Evolutionary conservation across 2,797 vertebrate species (phyloP), one percentile per base, ranked within the genome.

Genomic region (Bradypodion pumilum): DNA sequence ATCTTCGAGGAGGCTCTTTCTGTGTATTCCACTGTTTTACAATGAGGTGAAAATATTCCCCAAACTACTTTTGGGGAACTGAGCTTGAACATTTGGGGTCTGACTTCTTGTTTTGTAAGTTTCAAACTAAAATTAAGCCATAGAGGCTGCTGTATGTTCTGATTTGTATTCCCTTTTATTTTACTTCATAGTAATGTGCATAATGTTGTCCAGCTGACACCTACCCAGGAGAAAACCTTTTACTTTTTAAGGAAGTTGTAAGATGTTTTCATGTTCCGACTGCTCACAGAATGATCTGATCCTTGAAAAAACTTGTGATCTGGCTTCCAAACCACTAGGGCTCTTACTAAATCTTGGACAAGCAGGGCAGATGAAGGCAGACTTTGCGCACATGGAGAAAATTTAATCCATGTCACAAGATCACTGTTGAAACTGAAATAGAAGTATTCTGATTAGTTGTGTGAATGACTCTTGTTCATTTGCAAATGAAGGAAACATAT

Each of bases 181-280:
- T 49, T 37, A 44, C 37, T 63, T 66, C 40, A 35, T 40, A 46
- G 0, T 72, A 69, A 78, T 29, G 9, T 82, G 72, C 6, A 69
- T 42, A 25, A 35, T 60, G 23, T 52, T 52, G 37, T 52, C 59
- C 42, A 72, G 40, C 44, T 68, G 27, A 63, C 44, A 73, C 40
- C 19, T 70, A 78, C 42, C 35, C 23, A 49, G n/a, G 37, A 84
- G 52, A 27, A 73, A 32, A 13, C 13, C 44, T 73, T 62, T 69
- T 70, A 72, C 56, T 78, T 84, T 78, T 84, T 73, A 78, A 72
- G 52, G 52, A 83, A 49, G 35, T 84, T 63, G 3, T 46, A 40
- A 49, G 42, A 15, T 49, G 35, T n/a, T n/a, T n/a, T n/a, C n/a
- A n/a, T 46, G 13, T 72, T 84, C 42, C 44, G 78, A 65, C 63